Base-by-base conservation (phyloP, 2,888 invertebrate species). In the Schizaphis graminum region DNA sequence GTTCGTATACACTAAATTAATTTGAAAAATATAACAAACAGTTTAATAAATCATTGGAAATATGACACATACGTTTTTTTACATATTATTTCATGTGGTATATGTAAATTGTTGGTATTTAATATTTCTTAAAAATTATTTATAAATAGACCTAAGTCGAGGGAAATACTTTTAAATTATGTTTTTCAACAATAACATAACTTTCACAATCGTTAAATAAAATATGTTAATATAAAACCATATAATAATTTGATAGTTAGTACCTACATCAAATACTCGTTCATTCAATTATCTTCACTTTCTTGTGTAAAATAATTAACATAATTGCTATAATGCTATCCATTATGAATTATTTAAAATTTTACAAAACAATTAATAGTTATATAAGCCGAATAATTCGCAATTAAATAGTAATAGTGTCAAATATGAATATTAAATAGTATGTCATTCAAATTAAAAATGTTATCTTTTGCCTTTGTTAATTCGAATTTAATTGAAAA, bases 161-260 rank as follows among this genome's bases (percentile, higher is more conserved):
- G 8, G 21, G 21, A 77, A 77, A 35, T 1, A 35, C 35, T 77
- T 77, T 35, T 77, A 21, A 77, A 35, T 41, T 77, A 77, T 77
- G 24, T 77, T 77, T 77, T 24, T 24, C 77, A 24, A 35, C 35
- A 77, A 77, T 21, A 41, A 56, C 57, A 89, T 35, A 57, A 89
- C 57, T 89, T 89, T 57, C 56, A 56, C 89, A 89, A 89, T 57
- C 41, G 11, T 28, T 89, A 41, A 57, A 89, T 57, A 35, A 24
- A 88, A 53, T 88, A 88, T 88, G 49, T 35, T 53, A 77, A 77
- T 77, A 35, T 77, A 77, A n/a, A 49, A 87, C 35, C 53, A 35
- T 53, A 35, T 26, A 89, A 41, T 89, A 57, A 2, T 89, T 56
- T 26, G 3, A 56, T 53, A 57, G 41, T 13, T 41, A 53, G 26